Evolutionary conservation across 2,888 invertebrate species (phyloP).

Genomic region (Cerceris ruficornis): DNA sequence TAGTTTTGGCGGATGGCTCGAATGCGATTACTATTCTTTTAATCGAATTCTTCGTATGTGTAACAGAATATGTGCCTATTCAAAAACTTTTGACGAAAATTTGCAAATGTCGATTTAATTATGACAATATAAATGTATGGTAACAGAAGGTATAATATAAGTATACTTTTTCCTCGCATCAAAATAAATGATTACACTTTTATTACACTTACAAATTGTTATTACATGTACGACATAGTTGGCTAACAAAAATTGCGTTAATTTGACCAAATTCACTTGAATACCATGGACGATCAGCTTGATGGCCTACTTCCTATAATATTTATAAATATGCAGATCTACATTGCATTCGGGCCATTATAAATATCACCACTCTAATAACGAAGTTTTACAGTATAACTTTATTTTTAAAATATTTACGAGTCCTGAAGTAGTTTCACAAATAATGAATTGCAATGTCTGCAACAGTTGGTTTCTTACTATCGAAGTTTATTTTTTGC

Average conservation of each 20-base stretch:
- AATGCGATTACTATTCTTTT: constrained; percentile 56
- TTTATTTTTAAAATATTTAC: constrained; percentile 3
- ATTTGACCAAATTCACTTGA: no score
- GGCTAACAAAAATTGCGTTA: no score
- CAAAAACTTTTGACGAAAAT: constrained; percentile 2
- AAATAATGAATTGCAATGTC: constrained; percentile 5
- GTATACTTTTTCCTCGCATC: no score
- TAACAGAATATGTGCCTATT: constrained; percentile 14
- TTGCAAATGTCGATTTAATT: not conserved
- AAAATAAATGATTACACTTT: no score
- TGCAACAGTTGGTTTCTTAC: not conserved
- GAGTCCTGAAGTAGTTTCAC: constrained; percentile 40
- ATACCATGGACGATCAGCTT: no score
- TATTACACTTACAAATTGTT: no score
- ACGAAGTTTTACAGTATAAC: constrained; percentile 8
- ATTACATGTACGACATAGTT: no score
- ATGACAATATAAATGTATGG: not conserved
- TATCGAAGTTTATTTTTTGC: no score
- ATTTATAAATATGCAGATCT: not conserved
- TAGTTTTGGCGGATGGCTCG: constrained; percentile 67
- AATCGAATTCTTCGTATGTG: constrained; percentile 28
- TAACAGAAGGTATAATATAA: not conserved
- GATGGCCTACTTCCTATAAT: not conserved
- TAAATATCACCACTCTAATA: not conserved
- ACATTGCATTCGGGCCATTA: constrained; percentile 14